Evolutionary conservation across 2,888 invertebrate genomes (phyloP).

Genomic region (Timema cristinae): DNA sequence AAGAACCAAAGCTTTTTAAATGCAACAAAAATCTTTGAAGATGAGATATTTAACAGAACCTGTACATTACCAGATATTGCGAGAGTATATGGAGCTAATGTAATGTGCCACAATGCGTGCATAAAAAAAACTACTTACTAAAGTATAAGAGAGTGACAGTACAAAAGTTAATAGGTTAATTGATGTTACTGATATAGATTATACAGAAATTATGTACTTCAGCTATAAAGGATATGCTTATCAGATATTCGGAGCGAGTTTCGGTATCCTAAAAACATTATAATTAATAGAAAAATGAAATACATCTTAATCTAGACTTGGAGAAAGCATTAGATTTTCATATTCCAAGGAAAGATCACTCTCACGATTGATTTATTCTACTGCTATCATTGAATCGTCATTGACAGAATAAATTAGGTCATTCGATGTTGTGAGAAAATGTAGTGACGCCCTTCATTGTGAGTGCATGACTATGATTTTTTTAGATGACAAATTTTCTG

Average conservation of each 20-base stretch:
- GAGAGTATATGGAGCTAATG: background rate
- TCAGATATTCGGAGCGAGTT: conserved; percentile 6
- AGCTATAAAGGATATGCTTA: background rate
- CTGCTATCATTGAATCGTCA: background rate
- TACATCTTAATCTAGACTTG: background rate
- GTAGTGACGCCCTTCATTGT: background rate
- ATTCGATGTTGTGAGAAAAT: background rate
- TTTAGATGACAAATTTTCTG: background rate
- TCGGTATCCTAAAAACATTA: background rate
- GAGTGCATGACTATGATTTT: background rate
- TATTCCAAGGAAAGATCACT: background rate
- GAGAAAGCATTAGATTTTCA: background rate
- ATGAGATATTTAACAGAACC: background rate
- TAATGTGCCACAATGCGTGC: background rate
- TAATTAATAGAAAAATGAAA: background rate
- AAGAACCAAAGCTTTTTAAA: background rate
- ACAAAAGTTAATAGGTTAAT: no score
- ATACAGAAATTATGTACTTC: background rate
- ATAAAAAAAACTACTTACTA: background rate
- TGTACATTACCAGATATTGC: background rate
- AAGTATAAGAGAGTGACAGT: background rate
- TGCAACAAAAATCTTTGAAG: background rate
- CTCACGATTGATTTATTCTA: background rate
- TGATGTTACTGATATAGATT: no score
- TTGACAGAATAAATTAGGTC: background rate